A percentile compares a stretch with the other conserved stretches of the same genome.
Conservation (phyloP, 1,140 invertebrate species). For the Arctopsyche grandis region DNA sequence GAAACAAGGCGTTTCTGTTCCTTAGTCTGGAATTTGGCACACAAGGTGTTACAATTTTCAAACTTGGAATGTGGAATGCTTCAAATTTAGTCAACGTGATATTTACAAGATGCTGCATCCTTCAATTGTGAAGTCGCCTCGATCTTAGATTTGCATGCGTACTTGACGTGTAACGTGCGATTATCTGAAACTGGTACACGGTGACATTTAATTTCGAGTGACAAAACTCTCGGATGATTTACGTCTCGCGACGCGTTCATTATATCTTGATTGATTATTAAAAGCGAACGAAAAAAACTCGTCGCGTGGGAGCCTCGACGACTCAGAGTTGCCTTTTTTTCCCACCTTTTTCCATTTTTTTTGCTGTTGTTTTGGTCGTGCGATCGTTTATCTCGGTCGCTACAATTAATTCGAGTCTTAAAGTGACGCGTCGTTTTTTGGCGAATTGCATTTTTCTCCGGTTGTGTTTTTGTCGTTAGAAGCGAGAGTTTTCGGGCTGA, state of each 20-base stretch:
- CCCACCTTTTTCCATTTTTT: neutral
- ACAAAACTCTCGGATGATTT: slow-evolving; percentile 12
- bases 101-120: no score
- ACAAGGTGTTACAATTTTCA: no score
- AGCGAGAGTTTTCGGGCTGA: slow-evolving; percentile 2
- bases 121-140: no score
- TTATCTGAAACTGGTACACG: neutral
- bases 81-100: no score
- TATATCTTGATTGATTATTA: slow-evolving; percentile 18
- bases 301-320: neutral
- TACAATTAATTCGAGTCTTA: neutral
- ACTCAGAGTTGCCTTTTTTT: neutral
- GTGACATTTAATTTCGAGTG: slow-evolving; percentile 1
- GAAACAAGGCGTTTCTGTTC: no score
- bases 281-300: neutral
- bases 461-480: neutral
- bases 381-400: neutral
- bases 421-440: neutral
- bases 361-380: neutral
- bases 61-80: no score
- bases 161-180: no score
- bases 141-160: no score
- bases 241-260: slow-evolving; percentile 2
- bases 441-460: neutral
- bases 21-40: no score